A percentile compares a stretch with the other conserved stretches of the same genome.
phyloP scores from a whole-genome alignment of 2,888 invertebrate genomes.

The Sinelater perroti region DNA sequence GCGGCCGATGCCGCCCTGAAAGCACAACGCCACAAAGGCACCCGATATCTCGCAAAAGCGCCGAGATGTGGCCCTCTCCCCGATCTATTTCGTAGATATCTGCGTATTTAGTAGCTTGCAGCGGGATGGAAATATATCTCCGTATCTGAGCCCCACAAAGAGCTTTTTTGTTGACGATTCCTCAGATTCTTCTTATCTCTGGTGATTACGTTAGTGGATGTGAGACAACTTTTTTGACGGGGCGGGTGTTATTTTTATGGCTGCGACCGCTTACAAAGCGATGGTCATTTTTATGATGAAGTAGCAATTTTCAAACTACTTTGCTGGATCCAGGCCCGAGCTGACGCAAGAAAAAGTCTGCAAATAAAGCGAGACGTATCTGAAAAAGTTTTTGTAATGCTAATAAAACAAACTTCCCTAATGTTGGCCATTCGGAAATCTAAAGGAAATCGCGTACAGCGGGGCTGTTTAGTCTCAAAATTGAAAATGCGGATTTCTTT shows the following conservation, averaged over 20 bases:
- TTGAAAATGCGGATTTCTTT: too few species aligned
- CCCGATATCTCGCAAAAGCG: constrained; percentile 2
- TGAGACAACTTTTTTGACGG: constrained; percentile 21
- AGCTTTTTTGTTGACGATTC: constrained; percentile 29
- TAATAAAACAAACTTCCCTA: too few species aligned
- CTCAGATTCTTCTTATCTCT: constrained; percentile 32
- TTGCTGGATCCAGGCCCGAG: not conserved
- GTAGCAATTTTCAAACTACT: constrained; percentile 16
- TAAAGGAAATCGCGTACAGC: too few species aligned
- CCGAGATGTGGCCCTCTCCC: constrained; percentile 2
- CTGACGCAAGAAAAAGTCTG: too few species aligned
- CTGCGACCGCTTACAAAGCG: constrained; percentile 24
- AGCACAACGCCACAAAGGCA: not conserved
- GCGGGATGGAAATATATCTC: constrained; percentile 31
- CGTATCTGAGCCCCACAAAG: constrained; percentile 25
- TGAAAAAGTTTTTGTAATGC: too few species aligned
- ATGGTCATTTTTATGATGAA: constrained; percentile 24
- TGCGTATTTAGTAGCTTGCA: constrained; percentile 29
- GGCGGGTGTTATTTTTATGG: constrained; percentile 29
- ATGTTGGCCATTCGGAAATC: too few species aligned
- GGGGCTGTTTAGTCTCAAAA: too few species aligned
- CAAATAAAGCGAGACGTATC: too few species aligned
- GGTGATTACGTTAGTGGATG: constrained; percentile 25
- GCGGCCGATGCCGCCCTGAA: not conserved
- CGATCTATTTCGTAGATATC: constrained; percentile 30